Conservation (phyloP, 2,888 invertebrate genomes). For the Tipula vernalis region DNA sequence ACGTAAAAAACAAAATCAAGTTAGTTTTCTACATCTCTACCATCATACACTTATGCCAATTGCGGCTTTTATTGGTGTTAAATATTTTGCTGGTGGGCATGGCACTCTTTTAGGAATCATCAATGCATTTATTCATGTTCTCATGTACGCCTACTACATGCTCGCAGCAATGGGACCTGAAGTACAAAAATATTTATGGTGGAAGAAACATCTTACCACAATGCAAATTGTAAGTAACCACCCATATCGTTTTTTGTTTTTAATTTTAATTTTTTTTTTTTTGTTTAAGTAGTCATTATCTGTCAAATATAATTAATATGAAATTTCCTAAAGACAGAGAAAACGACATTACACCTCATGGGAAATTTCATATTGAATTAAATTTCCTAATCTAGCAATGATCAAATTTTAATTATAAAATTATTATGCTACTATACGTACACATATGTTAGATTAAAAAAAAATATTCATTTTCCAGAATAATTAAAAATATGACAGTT, state of each 20-base stretch:
- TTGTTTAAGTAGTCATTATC: neutral
- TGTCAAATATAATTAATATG: neutral
- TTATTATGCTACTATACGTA: neutral
- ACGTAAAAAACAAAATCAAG: constrained; percentile 67
- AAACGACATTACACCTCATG: neutral
- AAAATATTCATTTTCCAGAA: too few relatives aligned
- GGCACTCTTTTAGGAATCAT: constrained; percentile 75
- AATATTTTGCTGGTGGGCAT: constrained; percentile 69
- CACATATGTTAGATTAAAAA: too few relatives aligned
- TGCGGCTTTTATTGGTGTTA: constrained; percentile 51
- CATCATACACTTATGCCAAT: constrained; percentile 68
- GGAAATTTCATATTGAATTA: neutral
- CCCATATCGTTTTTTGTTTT: neutral
- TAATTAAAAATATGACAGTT: neutral
- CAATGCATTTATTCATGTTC: constrained; percentile 79
- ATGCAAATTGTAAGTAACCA: constrained; percentile 60
- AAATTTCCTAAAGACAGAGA: neutral
- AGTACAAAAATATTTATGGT: constrained; percentile 84
- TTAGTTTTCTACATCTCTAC: constrained; percentile 74
- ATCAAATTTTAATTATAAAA: neutral
- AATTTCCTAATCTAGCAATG: neutral
- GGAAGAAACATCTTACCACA: constrained; percentile 83
- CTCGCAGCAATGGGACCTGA: constrained; percentile 77
- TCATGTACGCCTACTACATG: constrained; percentile 88
- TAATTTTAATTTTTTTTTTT: too few relatives aligned